Evolutionary conservation across 1,140 invertebrate species (phyloP).

Genomic region (Drosophila orena): DNA sequence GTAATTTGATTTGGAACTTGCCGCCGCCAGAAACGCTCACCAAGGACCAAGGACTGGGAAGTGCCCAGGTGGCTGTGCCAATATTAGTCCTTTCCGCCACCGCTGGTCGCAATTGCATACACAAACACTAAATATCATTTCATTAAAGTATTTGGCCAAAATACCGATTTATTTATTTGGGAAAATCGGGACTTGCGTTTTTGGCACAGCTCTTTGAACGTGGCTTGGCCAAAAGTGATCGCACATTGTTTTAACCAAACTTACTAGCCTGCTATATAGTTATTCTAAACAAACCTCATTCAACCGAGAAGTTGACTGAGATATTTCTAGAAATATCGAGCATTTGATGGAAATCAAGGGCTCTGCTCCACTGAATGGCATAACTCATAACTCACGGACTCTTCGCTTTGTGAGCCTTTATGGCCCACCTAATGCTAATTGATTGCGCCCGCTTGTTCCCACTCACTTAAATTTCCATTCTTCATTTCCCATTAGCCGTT

Average conservation of each 20-base stretch:
- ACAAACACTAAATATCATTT: too few species aligned
- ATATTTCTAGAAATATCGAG: background rate
- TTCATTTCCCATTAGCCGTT: conserved; percentile 16
- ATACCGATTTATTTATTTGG: too few species aligned
- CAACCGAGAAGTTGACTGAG: too few species aligned
- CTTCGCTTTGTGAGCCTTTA: background rate
- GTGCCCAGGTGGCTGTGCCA: conserved; percentile 1
- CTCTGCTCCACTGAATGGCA: background rate
- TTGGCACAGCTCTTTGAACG: too few species aligned
- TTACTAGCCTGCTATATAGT: too few species aligned
- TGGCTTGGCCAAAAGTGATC: too few species aligned
- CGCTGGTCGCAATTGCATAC: too few species aligned
- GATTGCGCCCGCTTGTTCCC: conserved; percentile 24
- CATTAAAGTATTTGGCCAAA: too few species aligned
- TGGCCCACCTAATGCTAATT: conserved; percentile 51
- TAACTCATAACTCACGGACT: conserved; percentile 1
- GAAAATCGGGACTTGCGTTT: too few species aligned
- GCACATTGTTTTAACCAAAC: too few species aligned
- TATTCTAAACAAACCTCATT: too few species aligned
- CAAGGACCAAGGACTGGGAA: background rate
- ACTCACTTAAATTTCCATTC: conserved; percentile 27
- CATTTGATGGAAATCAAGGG: background rate
- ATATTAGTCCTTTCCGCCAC: background rate
- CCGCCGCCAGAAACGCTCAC: conserved; percentile 22
- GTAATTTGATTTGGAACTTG: conserved; percentile 64